phyloP scores from a whole-genome alignment of 2,888 invertebrate species.

The Drosophila differens region DNA sequence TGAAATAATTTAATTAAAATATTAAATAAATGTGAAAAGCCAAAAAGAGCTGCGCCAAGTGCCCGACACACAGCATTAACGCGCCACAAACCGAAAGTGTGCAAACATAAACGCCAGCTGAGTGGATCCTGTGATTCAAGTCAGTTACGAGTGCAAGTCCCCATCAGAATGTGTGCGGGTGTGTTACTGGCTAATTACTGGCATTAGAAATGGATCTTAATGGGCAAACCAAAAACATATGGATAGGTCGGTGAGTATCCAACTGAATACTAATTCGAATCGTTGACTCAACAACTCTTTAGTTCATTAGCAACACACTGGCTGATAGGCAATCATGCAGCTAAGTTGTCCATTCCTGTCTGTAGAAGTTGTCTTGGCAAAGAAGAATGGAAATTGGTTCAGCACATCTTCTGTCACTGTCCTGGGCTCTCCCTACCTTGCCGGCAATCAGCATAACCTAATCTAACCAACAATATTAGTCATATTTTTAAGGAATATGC shows the following conservation, averaged over 20 bases:
- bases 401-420: neutral
- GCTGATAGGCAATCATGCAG: neutral
- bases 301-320: neutral
- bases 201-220: slow-evolving; percentile 46
- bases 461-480: neutral
- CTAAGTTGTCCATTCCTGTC: neutral
- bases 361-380: neutral
- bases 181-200: slow-evolving; percentile 51
- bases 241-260: slow-evolving; percentile 16
- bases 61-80: slow-evolving; percentile 34
- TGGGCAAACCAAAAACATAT: slow-evolving; percentile 28
- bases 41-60: slow-evolving; percentile 51
- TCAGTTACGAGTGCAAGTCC: neutral
- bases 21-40: slow-evolving; percentile 72
- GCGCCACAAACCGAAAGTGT: slow-evolving; percentile 37
- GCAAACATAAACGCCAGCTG: slow-evolving; percentile 37
- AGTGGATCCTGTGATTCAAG: slow-evolving; percentile 33
- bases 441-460: neutral
- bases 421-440: neutral
- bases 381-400: neutral
- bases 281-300: slow-evolving; percentile 19
- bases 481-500: neutral
- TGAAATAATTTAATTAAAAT: slow-evolving; percentile 80
- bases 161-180: neutral
- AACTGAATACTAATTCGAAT: slow-evolving; percentile 3